Base-by-base conservation (phyloP, 2,113 vertebrate genomes). In the Calcarius ornatus region DNA sequence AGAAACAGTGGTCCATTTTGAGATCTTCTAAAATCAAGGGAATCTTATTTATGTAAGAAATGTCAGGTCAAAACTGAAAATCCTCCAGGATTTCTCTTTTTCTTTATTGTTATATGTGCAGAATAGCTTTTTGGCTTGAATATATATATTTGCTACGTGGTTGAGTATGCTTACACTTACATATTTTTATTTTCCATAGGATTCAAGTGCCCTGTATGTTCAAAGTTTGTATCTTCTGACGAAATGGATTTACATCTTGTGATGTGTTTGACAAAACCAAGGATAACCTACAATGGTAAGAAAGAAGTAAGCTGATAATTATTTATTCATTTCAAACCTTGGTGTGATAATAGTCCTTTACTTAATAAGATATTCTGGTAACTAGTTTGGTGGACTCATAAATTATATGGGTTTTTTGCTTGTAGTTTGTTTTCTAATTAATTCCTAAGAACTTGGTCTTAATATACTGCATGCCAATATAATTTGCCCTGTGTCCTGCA, bases 231-330 rank as follows among this genome's bases (percentile, higher is more conserved):
- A 96, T 98, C 99, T 69, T 99, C 99, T 28, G 99, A 99, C 25
- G 99, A 99, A 98, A 99, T 99, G 99, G 99, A 99, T 95, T 98
- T 99, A 88, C 99, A 99, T 98, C 99, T 99, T 94, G 98, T 99
- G 89, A 98, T 99, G 98, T 99, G 99, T 96, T 98, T 99, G 98
- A 99, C 99, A 89, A 99, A 99, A 95, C 99, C 99, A 96, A 98
- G 99, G 97, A 98, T 99, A 97, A 99, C 99, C 15, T 99, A 99
- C 96, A 99, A 99, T 83, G 99, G 99, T 99, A 98, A 98, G 98
- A 96, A 61, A 72, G 48, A 90, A 94, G 88, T 92, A 86, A 96
- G 90, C 79, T 65, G 47, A 69, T 94, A 69, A 80, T 75, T 94
- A 65, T 77, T 95, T 69, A 57, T 86, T 91, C 0, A 53, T 95